Percentiles rank a stretch among this genome's conserved stretches.
Conservation (phyloP, 2,113 vertebrate species). For the Malurus melanocephalus region DNA sequence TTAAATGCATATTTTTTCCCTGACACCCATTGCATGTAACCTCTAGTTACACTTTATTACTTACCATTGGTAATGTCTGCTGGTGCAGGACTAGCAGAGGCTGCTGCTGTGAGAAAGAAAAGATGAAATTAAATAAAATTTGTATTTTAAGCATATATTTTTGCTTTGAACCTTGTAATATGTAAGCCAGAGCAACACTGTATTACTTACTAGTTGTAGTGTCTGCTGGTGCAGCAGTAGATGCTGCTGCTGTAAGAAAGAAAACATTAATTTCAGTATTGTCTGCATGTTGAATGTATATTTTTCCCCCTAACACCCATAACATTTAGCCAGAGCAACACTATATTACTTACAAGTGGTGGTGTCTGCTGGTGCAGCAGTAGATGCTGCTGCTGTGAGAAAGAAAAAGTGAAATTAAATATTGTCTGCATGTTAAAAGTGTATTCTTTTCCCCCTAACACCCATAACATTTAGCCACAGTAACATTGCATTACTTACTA, state of each 20-base stretch:
- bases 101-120: neutral
- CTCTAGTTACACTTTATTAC: neutral
- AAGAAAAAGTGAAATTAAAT: neutral
- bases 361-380: no score
- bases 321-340: neutral
- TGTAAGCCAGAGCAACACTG: neutral
- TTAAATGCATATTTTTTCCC: no score
- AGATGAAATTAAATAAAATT: neutral
- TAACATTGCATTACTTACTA: neutral
- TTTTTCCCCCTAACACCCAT: neutral
- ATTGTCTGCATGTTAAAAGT: neutral
- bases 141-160: neutral
- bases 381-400: neutral
- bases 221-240: neutral
- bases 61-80: neutral
- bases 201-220: accelerated
- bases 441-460: neutral
- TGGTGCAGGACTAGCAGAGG: neutral
- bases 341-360: neutral
- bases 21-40: neutral
- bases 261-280: neutral
- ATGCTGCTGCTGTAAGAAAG: neutral
- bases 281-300: neutral
- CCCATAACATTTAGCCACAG: neutral
- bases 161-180: neutral